Evolutionary conservation across 2,113 vertebrate species (phyloP).

Genomic region (Myiopsitta monachus): DNA sequence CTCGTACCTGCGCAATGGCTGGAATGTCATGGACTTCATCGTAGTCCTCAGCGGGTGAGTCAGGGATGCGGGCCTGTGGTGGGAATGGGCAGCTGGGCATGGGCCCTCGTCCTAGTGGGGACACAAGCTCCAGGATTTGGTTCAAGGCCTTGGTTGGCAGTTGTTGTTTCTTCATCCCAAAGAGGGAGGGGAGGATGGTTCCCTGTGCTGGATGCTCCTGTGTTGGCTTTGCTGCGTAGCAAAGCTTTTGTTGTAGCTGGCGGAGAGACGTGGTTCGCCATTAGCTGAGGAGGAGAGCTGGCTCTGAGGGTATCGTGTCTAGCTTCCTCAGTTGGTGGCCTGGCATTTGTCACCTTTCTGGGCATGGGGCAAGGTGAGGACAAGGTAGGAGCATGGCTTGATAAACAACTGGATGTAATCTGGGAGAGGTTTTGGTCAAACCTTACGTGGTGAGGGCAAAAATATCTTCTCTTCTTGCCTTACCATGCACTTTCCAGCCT

Average conservation of each 20-base stretch:
- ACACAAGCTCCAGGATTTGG: rapidly evolving
- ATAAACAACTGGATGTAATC: not conserved
- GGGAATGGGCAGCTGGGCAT: rapidly evolving
- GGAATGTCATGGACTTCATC: constrained; percentile 99
- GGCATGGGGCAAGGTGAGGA: not conserved
- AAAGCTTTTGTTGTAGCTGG: no score
- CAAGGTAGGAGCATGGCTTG: not conserved
- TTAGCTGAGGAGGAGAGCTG: not conserved
- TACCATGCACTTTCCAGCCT: not conserved
- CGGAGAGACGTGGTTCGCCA: not conserved
- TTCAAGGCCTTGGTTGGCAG: not conserved
- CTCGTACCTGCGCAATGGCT: constrained; percentile 95
- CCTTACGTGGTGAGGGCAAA: rapidly evolving
- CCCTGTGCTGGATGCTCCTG: not conserved
- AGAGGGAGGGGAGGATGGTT: not conserved
- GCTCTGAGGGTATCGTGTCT: not conserved
- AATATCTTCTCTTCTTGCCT: not conserved
- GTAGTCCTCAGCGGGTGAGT: constrained; percentile 98
- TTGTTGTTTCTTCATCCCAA: rapidly evolving
- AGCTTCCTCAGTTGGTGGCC: not conserved
- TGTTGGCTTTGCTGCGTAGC: not conserved
- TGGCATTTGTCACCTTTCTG: not conserved
- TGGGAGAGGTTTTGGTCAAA: not conserved
- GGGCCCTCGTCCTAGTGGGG: rapidly evolving
- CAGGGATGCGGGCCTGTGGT: rapidly evolving